Evolutionary conservation across 2,113 vertebrate species (phyloP).

Genomic region (Campylorhamphus procurvoides): DNA sequence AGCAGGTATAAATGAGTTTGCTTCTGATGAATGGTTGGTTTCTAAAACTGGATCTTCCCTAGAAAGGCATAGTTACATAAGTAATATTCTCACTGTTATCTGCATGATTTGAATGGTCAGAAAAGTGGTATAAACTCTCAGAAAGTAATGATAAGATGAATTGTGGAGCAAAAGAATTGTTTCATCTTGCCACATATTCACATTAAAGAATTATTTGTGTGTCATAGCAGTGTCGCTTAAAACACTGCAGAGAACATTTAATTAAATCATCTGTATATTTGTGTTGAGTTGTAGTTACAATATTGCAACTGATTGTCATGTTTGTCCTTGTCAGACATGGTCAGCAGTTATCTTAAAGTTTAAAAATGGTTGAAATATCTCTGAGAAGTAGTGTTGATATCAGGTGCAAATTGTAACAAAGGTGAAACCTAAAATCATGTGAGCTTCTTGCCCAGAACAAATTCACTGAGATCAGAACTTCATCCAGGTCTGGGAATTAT

Average conservation of each 20-base stretch:
- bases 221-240: not conserved
- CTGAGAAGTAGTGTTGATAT: not conserved
- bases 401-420: not conserved
- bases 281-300: not conserved
- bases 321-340: not conserved
- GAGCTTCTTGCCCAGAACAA: not conserved
- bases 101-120: not conserved
- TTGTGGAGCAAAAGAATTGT: not conserved
- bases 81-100: not conserved
- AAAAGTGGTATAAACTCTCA: not conserved
- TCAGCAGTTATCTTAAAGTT: not conserved
- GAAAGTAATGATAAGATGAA: not conserved
- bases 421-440: not conserved
- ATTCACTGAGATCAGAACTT: not conserved
- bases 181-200: not conserved
- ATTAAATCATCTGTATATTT: not conserved
- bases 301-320: not conserved
- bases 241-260: not conserved
- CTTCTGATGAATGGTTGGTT: not conserved
- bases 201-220: not conserved
- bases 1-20: not conserved
- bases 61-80: not conserved
- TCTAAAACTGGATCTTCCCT: not conserved
- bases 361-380: not conserved
- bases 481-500: not conserved